Percentiles rank a stretch among this genome's conserved stretches.
Evolutionary conservation across 2,888 invertebrate genomes (phyloP).

Genomic region (Trachelus stipa): DNA sequence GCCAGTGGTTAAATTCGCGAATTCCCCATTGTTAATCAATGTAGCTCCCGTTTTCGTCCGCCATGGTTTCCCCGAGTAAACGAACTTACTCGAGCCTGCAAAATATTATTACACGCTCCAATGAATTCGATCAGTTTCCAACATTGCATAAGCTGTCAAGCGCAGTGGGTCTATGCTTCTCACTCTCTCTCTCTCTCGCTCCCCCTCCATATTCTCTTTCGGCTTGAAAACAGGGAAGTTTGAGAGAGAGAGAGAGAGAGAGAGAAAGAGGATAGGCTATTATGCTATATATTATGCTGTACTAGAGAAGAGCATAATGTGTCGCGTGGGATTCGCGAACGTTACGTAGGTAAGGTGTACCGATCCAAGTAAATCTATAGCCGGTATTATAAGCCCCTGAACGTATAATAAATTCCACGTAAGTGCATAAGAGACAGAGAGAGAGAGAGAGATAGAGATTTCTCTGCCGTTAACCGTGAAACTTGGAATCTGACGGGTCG

Average conservation of each 20-base stretch:
- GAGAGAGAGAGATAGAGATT: no score
- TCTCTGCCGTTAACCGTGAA: not conserved
- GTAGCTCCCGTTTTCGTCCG: slow-evolving; percentile 46
- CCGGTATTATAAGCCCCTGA: not conserved
- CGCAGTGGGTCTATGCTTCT: slow-evolving; percentile 34
- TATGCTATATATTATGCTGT: not conserved
- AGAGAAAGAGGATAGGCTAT: no score
- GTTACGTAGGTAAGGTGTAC: not conserved
- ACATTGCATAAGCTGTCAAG: slow-evolving; percentile 61
- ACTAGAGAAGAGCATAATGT: not conserved
- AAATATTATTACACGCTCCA: slow-evolving; percentile 62
- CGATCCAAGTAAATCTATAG: not conserved
- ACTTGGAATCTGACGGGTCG: not conserved
- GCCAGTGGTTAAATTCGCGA: not conserved
- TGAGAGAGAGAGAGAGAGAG: not conserved
- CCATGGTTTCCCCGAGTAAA: slow-evolving; percentile 51
- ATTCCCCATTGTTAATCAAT: slow-evolving; percentile 43
- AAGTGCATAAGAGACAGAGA: not conserved
- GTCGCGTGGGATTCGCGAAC: not conserved
- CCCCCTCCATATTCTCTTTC: not conserved
- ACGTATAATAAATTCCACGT: not conserved
- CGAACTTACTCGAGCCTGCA: slow-evolving; percentile 60
- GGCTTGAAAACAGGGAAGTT: not conserved
- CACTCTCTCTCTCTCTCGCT: not conserved
- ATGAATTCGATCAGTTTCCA: slow-evolving; percentile 60